Evolutionary conservation across 2,113 vertebrate species (phyloP), one percentile per base, ranked within the genome.

Genomic region (Varanus komodoensis): DNA sequence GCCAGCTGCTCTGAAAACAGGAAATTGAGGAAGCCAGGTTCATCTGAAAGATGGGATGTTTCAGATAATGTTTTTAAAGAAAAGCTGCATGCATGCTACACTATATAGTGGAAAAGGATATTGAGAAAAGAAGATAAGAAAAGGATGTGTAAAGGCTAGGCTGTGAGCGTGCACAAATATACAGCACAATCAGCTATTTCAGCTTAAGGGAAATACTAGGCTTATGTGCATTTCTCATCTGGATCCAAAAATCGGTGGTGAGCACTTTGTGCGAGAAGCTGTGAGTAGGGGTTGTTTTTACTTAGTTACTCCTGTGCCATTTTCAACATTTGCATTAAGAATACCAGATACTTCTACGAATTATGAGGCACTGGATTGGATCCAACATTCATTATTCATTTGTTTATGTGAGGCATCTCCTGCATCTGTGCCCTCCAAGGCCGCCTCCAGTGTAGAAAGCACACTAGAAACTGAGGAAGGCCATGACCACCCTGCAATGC

Each of bases 11-110:
- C 95, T 93, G 94, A 94, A 96, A 97, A 96, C 97, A 98, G 97
- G 98, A 98, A 97, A 98, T 96, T 98, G 96, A 97, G 96, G 96
- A 97, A 97, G 97, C 95, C 96, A 96, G 95, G 93, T 96, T 97
- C 96, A 96, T 97, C 95, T 92, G 94, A 97, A 95, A 90, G 92
- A 91, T 80, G 95, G 96, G 95, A 97, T 97, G 89, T 93, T 97
- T 97, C 93, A 95, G 95, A 97, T 96, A 95, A 97, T 90, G 94
- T 92, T 95, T 93, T 91, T 17, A 38, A 25, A 67, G 7, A 78
- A 78, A 87, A 68, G 61, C 77, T 93, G 95, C 88, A 94, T 96
- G 89, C 86, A 85, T 78, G 9, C 77, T 93, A 93, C 71, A 93
- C 93, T 44, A 89, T 87, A 25, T 23, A 86, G 91, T 93, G 29